Evolutionary conservation across 2,113 vertebrate species (phyloP), one percentile per base, ranked within the genome.

Genomic region (Engraulis encrasicolus): DNA sequence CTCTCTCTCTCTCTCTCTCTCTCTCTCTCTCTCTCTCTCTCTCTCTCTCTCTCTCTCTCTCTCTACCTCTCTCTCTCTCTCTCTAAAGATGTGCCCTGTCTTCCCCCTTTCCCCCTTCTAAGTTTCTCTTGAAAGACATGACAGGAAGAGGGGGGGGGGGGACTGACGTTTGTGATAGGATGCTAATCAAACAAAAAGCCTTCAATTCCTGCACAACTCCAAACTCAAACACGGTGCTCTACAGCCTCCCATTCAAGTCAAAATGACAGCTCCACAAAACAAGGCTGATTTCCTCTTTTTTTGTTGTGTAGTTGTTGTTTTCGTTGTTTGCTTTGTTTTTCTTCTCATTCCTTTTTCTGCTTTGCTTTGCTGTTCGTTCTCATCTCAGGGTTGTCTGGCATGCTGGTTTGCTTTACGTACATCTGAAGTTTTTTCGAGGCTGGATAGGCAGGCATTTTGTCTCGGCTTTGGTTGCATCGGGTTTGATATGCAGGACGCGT

Each of bases 221-320:
- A 90, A 92, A 87, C 85, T n/a, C 90, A 92, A 94, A 93, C 94
- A 93, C 90, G 88, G 85, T 14, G 82, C 90, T n/a, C n/a, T 84
- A 89, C 87, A 91, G 92, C 89, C 91, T 91, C 86, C 84, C 85
- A 90, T 93, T 94, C 92, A 92, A 93, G 91, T 89, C 90, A 83
- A 90, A 93, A 90, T 93, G 93, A 95, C 94, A 94, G 90, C 90
- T 89, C 91, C 90, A 91, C 92, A 92, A 92, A 92, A 92, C 92
- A 54, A 88, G 50, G 84, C 84, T 31, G 90, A 83, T 78, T 82
- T 83, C 0, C 83, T 40, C 78, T 84, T 80, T 66, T 14, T 66
- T 20, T 58, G 2, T 66, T 66, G 7, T 58, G 2, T 66, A 27
- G 7, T 27, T 66, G 58, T 66, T 66, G 58, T 66, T 66, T n/a